Evolutionary conservation across 2,888 invertebrate genomes (phyloP).

Genomic region (Pegoplata infirma): DNA sequence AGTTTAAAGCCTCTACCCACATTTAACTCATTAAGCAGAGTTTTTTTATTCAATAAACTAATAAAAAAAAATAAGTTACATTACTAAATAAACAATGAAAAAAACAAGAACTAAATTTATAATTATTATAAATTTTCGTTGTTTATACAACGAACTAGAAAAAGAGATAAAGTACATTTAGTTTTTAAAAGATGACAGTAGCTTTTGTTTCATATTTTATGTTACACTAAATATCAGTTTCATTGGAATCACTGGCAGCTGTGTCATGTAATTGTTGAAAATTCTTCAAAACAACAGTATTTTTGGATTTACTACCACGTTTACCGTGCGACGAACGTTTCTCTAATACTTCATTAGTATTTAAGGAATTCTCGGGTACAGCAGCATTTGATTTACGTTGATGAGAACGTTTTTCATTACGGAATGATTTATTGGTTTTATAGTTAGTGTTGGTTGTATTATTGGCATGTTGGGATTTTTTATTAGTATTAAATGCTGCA

Average conservation of each 20-base stretch:
- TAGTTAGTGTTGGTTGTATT: neutral
- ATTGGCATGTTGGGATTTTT: conserved; percentile 6
- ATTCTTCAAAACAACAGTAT: conserved; percentile 70
- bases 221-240: conserved; percentile 72
- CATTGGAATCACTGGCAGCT: conserved; percentile 69
- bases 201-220: neutral
- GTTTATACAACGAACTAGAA: conserved; percentile 20
- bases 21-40: conserved; percentile 44
- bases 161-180: neutral
- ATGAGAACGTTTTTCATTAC: conserved; percentile 68
- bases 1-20: conserved; percentile 51
- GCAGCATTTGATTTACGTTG: conserved; percentile 61
- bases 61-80: conserved; percentile 42
- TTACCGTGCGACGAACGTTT: conserved; percentile 54
- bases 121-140: conserved; percentile 31
- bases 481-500: conserved; percentile 50
- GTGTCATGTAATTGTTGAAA: conserved; percentile 67
- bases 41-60: conserved; percentile 45
- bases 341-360: conserved; percentile 47
- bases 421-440: conserved; percentile 69
- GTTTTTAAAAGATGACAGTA: conserved; percentile 16
- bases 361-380: neutral
- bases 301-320: conserved; percentile 58
- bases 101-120: conserved; percentile 6
- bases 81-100: conserved; percentile 21